These are phyloP conservation scores for Prolemur simus DNA, from an alignment of 2,113 vertebrate species.

Conservation along the genomic window DNA sequence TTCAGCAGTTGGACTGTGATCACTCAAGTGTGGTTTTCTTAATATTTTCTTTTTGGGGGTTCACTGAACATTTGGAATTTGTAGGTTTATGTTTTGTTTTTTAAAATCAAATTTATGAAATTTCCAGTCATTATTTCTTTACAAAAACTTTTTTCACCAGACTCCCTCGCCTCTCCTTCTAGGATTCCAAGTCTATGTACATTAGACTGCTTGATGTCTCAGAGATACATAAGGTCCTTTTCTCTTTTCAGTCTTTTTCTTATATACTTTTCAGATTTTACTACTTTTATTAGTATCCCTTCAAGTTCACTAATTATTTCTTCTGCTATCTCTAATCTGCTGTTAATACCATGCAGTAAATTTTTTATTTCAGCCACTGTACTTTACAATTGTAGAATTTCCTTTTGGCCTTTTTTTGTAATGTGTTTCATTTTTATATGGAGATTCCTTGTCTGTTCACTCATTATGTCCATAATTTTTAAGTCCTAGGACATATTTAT, in stretches of 20 bases:
- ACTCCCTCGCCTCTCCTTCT: background rate
- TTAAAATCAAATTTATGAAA: background rate
- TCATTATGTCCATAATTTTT: background rate
- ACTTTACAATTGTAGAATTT: background rate
- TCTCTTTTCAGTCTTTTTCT: background rate
- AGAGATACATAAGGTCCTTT: background rate
- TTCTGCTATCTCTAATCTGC: background rate
- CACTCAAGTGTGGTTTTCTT: background rate
- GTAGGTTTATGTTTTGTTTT: background rate
- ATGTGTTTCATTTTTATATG: background rate
- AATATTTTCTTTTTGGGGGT: background rate
- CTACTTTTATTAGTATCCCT: background rate
- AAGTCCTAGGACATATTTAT: background rate
- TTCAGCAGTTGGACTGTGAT: background rate
- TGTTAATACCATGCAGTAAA: background rate
- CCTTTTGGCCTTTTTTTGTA: background rate
- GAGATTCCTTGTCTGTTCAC: background rate
- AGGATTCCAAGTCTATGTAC: background rate
- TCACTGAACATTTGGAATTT: background rate
- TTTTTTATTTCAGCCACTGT: background rate
- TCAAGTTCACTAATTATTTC: background rate
- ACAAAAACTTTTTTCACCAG: background rate
- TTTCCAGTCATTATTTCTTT: background rate
- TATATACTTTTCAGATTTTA: background rate
- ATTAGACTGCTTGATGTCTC: background rate